Base-by-base conservation (phyloP, 1,140 invertebrate species). In the Drosophila leontia region DNA sequence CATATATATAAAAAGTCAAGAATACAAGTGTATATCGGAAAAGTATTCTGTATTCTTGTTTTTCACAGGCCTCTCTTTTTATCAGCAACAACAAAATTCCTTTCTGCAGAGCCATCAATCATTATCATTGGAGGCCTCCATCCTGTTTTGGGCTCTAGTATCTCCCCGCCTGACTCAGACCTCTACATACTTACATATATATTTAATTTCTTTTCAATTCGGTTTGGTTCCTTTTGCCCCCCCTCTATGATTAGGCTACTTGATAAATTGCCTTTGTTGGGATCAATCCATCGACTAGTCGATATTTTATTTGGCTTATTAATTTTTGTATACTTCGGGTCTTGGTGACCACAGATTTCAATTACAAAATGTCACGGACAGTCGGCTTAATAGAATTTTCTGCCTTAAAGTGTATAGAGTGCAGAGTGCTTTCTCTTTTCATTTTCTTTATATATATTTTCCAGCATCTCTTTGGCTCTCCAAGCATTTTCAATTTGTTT, bases 121-220 rank as follows among this genome's bases (percentile, higher is more conserved):
- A 81, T 77, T 81, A 76, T 70, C 76, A 72, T 78, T 55, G 32
- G 59, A 71, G 26, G 47, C 59, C 70, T 59, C 63, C 57, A 65
- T 81, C 50, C 61, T 78, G 63, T 35, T 39, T 56, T 55, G 11
- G 44, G 57, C 26, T 67, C 44, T 74, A 67, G 23, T 23, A 23
- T 79, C 69, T 82, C 15, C 26, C 17, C 19, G n/a, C 34, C 32
- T 60, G 68, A 71, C 51, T 71, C 64, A 71, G 67, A 68, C 62
- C 32, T n/a, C 39, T 56, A 42, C 19, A 58, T 29, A 55, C 62
- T 55, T 70, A 77, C 75, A 68, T 78, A 69, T 69, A 78, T 69
- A 78, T 69, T 77, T 78, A 76, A 78, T 78, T 78, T 77, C 75
- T 77, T 78, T 78, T 78, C 72, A 78, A 78, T 78, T 76, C 74